Conservation (phyloP, 2,113 vertebrate genomes). For the Procavia capensis region DNA sequence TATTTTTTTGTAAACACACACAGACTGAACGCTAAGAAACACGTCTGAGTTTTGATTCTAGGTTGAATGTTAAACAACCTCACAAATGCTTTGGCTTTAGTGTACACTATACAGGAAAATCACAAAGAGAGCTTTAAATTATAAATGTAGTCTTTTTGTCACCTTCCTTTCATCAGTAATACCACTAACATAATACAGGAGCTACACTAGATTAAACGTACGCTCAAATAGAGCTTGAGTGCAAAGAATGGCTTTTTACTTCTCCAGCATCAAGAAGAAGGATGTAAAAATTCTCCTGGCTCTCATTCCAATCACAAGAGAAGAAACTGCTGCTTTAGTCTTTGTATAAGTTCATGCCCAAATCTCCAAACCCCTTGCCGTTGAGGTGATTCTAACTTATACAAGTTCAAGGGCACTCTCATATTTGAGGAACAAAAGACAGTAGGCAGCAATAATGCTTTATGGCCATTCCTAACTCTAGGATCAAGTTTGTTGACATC, state of each 20-base stretch:
- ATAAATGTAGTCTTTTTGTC: neutral
- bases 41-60: slow-evolving; percentile 18
- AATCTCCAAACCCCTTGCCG: too few relatives aligned
- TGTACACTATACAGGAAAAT: slow-evolving; percentile 34
- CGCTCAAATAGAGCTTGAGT: neutral
- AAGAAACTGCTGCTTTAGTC: neutral
- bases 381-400: too few relatives aligned
- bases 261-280: neutral
- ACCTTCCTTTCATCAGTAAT: slow-evolving; percentile 4
- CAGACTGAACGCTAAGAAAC: neutral
- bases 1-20: slow-evolving; percentile 54
- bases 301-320: neutral
- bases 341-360: neutral
- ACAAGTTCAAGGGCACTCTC: neutral
- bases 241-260: slow-evolving; percentile 1
- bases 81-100: neutral
- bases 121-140: slow-evolving; percentile 1
- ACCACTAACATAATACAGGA: neutral
- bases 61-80: slow-evolving; percentile 9
- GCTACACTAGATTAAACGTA: slow-evolving; percentile 10
- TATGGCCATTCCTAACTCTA: neutral
- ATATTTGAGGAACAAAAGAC: slow-evolving; percentile 18
- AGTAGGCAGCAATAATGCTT: neutral
- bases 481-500: neutral
- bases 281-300: neutral